These are phyloP conservation scores for Mola mola DNA, from an alignment of 2,113 vertebrate species.

Conservation along the genomic window DNA sequence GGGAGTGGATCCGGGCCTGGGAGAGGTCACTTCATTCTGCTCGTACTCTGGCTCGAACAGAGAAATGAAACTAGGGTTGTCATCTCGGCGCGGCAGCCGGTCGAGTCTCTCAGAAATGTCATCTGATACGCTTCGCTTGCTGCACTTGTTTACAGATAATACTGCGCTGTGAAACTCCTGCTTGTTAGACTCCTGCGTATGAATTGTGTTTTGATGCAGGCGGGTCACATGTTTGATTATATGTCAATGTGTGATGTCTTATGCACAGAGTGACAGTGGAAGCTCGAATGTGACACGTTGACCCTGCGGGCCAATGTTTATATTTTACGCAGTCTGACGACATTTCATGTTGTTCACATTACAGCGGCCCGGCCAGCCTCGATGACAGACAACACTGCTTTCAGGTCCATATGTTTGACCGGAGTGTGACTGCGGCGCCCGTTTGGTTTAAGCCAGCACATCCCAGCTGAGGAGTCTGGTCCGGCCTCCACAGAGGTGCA, in stretches of 20 bases:
- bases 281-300: background rate
- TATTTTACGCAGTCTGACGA: slow-evolving; percentile 27
- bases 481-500: too few relatives aligned
- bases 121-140: slow-evolving; percentile 40
- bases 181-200: background rate
- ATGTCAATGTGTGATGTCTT: too few relatives aligned
- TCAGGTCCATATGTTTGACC: too few relatives aligned
- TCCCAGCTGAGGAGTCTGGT: too few relatives aligned
- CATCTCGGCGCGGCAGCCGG: slow-evolving; percentile 3
- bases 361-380: background rate
- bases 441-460: too few relatives aligned
- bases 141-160: slow-evolving; percentile 50
- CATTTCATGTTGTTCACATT: background rate
- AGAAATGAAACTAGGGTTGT: slow-evolving; percentile 61
- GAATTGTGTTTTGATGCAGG: background rate
- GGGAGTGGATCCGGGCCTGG: too few relatives aligned
- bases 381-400: too few relatives aligned
- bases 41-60: slow-evolving; percentile 65
- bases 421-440: too few relatives aligned
- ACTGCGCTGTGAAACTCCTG: background rate
- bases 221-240: background rate
- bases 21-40: slow-evolving; percentile 23
- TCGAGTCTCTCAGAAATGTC: slow-evolving; percentile 66
- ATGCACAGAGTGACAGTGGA: background rate
- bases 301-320: slow-evolving; percentile 15